Evolutionary conservation across 2,113 vertebrate genomes (phyloP).

Genomic region (Toxostoma redivivum): DNA sequence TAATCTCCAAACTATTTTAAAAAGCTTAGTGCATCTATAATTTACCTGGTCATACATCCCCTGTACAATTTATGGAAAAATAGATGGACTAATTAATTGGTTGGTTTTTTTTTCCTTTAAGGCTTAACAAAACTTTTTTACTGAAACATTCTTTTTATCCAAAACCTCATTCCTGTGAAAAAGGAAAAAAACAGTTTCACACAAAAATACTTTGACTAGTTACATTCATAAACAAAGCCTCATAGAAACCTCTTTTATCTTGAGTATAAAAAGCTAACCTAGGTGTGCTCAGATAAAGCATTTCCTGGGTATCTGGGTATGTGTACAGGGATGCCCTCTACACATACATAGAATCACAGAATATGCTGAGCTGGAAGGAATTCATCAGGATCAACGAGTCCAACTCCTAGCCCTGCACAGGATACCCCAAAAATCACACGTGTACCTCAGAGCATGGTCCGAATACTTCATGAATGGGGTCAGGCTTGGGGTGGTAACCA

Average conservation of each 20-base stretch:
- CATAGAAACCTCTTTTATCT: neutral
- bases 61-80: neutral
- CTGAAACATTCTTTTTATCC: neutral
- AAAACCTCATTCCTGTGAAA: neutral
- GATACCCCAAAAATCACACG: neutral
- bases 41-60: neutral
- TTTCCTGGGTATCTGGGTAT: neutral
- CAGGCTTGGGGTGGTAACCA: too few species aligned
- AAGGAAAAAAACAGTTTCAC: neutral
- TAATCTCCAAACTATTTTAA: neutral
- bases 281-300: neutral
- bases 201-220: neutral
- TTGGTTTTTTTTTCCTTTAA: too few species aligned
- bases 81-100: neutral
- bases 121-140: neutral
- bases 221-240: neutral
- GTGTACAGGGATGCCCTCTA: neutral
- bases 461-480: rapidly evolving
- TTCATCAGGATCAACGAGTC: neutral
- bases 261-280: neutral
- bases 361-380: neutral
- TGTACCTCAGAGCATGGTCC: neutral
- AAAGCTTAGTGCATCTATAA: neutral
- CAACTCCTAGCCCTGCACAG: neutral
- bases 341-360: neutral